These are phyloP conservation scores for Vespertilio murinus DNA, from an alignment of 2,797 vertebrate species.

Conservation along the genomic window DNA sequence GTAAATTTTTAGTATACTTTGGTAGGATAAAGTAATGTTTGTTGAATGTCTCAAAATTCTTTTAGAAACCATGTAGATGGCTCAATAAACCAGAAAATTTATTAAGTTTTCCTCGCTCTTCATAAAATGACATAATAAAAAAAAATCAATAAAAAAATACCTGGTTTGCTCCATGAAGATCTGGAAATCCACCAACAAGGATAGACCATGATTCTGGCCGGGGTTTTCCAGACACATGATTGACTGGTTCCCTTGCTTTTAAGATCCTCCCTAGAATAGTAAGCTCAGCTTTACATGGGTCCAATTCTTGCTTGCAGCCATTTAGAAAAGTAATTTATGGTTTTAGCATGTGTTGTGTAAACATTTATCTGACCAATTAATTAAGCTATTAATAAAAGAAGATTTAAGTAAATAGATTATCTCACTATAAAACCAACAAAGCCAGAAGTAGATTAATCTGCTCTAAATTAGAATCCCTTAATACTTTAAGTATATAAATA, in stretches of 20 bases:
- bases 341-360: conserved; percentile 39
- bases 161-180: conserved; percentile 79
- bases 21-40: neutral
- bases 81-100: neutral
- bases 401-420: conserved; percentile 67
- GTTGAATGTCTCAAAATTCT: neutral
- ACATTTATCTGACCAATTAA: conserved; percentile 70
- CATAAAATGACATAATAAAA: neutral
- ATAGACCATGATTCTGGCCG: conserved; percentile 82
- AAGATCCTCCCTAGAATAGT: conserved; percentile 79
- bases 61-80: neutral
- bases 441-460: conserved; percentile 64
- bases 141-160: conserved; percentile 74
- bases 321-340: conserved; percentile 70
- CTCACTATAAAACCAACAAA: conserved; percentile 68
- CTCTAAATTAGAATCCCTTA: conserved; percentile 57
- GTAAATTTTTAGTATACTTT: neutral
- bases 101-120: neutral
- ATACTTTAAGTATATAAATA: conserved; percentile 60
- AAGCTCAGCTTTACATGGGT: conserved; percentile 88
- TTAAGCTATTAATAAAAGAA: conserved; percentile 69
- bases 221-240: conserved; percentile 78
- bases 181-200: conserved; percentile 88
- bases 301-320: conserved; percentile 86
- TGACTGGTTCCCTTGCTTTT: conserved; percentile 80